Base-by-base conservation (phyloP, 2,797 vertebrate species). In the Cephalopachus bancanus region DNA sequence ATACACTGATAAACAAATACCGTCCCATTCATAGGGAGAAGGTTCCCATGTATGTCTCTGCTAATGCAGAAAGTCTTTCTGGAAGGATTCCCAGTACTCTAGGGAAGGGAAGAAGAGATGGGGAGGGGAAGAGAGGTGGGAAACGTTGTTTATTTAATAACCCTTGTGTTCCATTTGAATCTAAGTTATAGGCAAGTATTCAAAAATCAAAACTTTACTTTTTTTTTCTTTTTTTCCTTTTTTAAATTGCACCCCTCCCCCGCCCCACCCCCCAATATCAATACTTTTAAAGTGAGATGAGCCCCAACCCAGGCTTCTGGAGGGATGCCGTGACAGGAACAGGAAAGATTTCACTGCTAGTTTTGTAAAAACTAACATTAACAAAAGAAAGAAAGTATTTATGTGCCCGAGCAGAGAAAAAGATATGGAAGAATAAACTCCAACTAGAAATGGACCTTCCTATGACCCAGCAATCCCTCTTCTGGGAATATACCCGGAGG, bases 81-180 rank as follows among this genome's bases (percentile, higher is more conserved):
- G 59, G 62, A 64, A 95, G 24, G 59, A 59, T 65, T 37, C 24
- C 67, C 28, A 62, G 3, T 76, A 15, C 7, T 64, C 60, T 20
- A n/a, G 53, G 65, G 60, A 80, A 81, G 49, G 26, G 33, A 65
- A 57, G 22, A 2, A n/a, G 19, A 57, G 67, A 33, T 1, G 10
- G 8, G 7, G 12, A 19, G 1, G 30, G 74, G 37, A n/a, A n/a
- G 5, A 53, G 62, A 24, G 6, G 2, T 0, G 1, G 51, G 76
- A 60, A 53, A 51, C 6, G 22, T 19, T 64, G n/a, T 79, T 71
- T 59, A 30, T 4, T n/a, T 72, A 33, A 44, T 44, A 53, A 24
- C 30, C 16, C 5, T 44, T 59, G 51, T 5, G 8, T 49, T 7
- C 30, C 19, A 7, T 65, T 26, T 30, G 64, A 83, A 49, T 74